Conservation (phyloP, 2,888 invertebrate genomes). For the Ceraclea dissimilis region DNA sequence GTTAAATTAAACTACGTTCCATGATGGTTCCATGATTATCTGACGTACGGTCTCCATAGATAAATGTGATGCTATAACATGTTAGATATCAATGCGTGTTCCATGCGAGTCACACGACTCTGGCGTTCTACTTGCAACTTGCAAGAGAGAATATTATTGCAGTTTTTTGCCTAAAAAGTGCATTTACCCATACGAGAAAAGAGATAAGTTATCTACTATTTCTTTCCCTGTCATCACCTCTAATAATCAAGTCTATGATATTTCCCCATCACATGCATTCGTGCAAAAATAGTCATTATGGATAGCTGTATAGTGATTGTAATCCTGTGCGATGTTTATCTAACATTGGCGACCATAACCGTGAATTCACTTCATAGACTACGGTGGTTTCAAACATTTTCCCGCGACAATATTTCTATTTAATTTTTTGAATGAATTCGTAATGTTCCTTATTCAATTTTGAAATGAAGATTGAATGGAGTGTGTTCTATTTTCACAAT, state of each 20-base stretch:
- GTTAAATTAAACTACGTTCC: too few species aligned
- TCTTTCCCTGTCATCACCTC: background rate
- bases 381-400: constrained; percentile 6
- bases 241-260: background rate
- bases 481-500: too few species aligned
- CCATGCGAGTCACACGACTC: constrained; percentile 4
- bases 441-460: too few species aligned
- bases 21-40: too few species aligned
- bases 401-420: background rate
- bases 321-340: background rate
- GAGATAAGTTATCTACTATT: constrained; percentile 7
- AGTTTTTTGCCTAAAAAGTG: constrained; percentile 9
- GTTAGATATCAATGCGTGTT: background rate
- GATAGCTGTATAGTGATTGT: background rate
- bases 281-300: constrained; percentile 11
- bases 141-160: constrained; percentile 1
- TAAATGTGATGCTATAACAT: too few species aligned
- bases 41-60: too few species aligned
- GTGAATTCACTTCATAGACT: constrained; percentile 10
- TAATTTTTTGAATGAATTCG: background rate
- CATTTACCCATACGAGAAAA: constrained; percentile 7
- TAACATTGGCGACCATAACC: constrained; percentile 14
- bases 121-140: constrained; percentile 15
- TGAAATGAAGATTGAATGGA: too few species aligned
- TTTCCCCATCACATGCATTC: constrained; percentile 6